phyloP scores from a whole-genome alignment of 2,797 vertebrate genomes.

The Parauchenoglanis punctatus region DNA sequence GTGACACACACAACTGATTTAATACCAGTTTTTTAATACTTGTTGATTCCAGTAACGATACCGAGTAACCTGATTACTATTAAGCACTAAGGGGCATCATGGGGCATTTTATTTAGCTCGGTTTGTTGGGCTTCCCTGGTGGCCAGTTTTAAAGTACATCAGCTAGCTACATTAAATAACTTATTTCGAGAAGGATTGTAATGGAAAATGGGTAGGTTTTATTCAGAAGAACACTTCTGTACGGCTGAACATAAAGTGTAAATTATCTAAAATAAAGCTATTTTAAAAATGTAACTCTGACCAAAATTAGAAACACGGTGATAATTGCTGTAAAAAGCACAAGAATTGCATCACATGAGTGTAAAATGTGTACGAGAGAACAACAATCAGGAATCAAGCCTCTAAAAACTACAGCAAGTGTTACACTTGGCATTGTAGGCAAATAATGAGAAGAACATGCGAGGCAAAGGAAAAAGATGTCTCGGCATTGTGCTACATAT shows the following conservation, averaged over 20 bases:
- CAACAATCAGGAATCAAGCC: background rate
- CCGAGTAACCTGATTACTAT: no score
- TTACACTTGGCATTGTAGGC: background rate
- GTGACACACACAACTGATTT: no score
- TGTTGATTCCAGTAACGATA: no score
- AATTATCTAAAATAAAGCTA: background rate
- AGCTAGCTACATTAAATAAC: background rate
- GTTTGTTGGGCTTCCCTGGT: background rate
- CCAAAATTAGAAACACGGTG: background rate
- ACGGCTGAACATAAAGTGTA: background rate
- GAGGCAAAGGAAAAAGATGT: background rate
- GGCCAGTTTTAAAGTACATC: background rate
- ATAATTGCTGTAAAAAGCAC: background rate
- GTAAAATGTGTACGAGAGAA: background rate
- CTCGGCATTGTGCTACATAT: background rate
- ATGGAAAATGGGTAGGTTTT: background rate
- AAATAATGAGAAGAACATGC: background rate
- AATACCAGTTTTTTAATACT: background rate
- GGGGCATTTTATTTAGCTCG: background rate
- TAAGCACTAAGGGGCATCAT: no score
- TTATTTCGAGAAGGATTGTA: background rate
- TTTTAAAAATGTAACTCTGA: background rate
- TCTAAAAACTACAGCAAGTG: slow-evolving; percentile 9
- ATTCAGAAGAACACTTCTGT: background rate
- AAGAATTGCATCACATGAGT: background rate